Conservation (phyloP, 2,113 vertebrate species). For the Proterorhinus semilunaris region DNA sequence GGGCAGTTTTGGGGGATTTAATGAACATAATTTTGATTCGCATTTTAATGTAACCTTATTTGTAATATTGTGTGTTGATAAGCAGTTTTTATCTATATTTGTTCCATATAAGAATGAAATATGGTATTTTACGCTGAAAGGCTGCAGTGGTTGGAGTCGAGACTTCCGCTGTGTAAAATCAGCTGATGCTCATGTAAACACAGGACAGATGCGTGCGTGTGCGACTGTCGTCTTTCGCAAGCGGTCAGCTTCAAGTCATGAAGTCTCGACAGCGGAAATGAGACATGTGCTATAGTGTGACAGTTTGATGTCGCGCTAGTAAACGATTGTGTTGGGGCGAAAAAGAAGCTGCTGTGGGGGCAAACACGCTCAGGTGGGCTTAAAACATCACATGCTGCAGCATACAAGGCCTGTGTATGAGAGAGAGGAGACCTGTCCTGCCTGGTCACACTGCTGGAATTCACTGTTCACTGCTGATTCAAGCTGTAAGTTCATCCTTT, state of each 20-base stretch:
- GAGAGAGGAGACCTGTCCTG: slow-evolving; percentile 3
- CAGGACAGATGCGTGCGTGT: slow-evolving; percentile 9
- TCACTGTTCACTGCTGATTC: background rate
- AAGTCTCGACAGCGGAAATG: background rate
- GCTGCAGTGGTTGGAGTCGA: fast-evolving
- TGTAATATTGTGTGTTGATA: background rate
- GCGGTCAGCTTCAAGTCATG: background rate
- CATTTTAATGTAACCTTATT: background rate
- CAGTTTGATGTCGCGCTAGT: background rate
- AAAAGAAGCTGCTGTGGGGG: slow-evolving; percentile 5
- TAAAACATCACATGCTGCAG: slow-evolving; percentile 39
- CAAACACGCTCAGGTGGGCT: slow-evolving; percentile 25
- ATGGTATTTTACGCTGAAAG: slow-evolving; percentile 58
- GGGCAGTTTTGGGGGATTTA: background rate
- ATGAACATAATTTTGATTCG: background rate
- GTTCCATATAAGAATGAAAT: background rate
- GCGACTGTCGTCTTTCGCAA: background rate
- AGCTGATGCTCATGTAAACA: slow-evolving; percentile 70
- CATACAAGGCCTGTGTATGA: slow-evolving; percentile 8
- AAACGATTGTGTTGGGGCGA: background rate
- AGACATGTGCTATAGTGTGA: background rate
- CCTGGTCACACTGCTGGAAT: slow-evolving; percentile 2
- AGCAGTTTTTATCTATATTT: background rate
- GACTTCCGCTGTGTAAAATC: slow-evolving; percentile 46
- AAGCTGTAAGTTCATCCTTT: slow-evolving; percentile 29